Percentiles rank a stretch among this genome's conserved stretches.
phyloP scores from a whole-genome alignment of 2,797 vertebrate species.

The Paratrypauchen microcephalus region DNA sequence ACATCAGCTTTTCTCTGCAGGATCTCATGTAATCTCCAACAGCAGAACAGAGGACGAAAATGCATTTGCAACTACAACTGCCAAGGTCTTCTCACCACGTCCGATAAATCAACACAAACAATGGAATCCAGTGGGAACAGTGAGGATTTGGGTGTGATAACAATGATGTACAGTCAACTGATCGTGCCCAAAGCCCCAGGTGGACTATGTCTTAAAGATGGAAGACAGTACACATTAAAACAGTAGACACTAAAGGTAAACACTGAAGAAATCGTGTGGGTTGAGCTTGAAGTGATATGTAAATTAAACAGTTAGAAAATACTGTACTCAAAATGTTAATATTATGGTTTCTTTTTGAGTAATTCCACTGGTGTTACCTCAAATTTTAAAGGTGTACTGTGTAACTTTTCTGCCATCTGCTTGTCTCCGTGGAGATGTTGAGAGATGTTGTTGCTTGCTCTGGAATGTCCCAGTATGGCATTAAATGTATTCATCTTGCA shows the following conservation, averaged over 20 bases:
- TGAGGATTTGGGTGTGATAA: background rate
- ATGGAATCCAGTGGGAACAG: background rate
- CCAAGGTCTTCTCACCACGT: background rate
- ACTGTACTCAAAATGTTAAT: too few relatives aligned
- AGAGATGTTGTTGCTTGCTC: too few relatives aligned
- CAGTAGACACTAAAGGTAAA: background rate
- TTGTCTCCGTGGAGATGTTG: too few relatives aligned
- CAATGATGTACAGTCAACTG: background rate
- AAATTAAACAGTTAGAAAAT: too few relatives aligned
- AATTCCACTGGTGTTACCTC: too few relatives aligned
- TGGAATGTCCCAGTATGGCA: too few relatives aligned
- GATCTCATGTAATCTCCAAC: constrained; percentile 12
- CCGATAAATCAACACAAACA: constrained; percentile 7
- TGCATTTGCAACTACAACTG: background rate
- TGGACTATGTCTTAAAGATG: background rate
- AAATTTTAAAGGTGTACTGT: too few relatives aligned
- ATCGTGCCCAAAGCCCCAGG: background rate
- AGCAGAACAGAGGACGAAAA: background rate
- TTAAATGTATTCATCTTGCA: too few relatives aligned
- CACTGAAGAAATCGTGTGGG: background rate
- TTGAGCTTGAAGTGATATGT: too few relatives aligned
- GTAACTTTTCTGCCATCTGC: too few relatives aligned
- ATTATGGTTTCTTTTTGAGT: too few relatives aligned
- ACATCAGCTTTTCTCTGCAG: constrained; percentile 11
- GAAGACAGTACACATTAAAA: background rate